phyloP scores from a whole-genome alignment of 2,797 vertebrate genomes.

The Parauchenoglanis punctatus region DNA sequence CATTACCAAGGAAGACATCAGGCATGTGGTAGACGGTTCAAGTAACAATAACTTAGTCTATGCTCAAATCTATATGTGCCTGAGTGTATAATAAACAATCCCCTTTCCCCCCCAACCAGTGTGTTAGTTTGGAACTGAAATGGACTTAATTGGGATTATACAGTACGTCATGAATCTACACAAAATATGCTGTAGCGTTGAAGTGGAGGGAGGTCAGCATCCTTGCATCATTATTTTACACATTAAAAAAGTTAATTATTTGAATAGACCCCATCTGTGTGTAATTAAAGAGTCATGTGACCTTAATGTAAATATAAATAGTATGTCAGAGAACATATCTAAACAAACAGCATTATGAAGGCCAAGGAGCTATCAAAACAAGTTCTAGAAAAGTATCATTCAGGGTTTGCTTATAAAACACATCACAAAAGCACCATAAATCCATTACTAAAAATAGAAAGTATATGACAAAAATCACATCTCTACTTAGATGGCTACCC shows the following conservation, averaged over 20 bases:
- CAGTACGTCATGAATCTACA: no score
- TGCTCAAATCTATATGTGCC: no score
- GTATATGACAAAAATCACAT: background rate
- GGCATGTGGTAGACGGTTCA: no score
- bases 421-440: background rate
- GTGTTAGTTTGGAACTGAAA: no score
- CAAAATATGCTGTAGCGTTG: no score
- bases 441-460: background rate
- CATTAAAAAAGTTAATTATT: background rate
- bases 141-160: no score
- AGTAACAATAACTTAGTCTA: no score
- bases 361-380: background rate
- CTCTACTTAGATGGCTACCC: background rate
- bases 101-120: no score
- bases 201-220: no score
- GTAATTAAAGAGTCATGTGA: background rate
- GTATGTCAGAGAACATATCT: background rate
- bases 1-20: no score
- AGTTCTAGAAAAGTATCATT: background rate
- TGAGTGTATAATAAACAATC: no score
- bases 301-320: background rate
- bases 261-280: background rate
- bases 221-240: background rate
- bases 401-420: background rate
- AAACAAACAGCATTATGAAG: background rate